Base-by-base conservation (phyloP, 2,888 invertebrate genomes). In the Trichopoda pennipes region DNA sequence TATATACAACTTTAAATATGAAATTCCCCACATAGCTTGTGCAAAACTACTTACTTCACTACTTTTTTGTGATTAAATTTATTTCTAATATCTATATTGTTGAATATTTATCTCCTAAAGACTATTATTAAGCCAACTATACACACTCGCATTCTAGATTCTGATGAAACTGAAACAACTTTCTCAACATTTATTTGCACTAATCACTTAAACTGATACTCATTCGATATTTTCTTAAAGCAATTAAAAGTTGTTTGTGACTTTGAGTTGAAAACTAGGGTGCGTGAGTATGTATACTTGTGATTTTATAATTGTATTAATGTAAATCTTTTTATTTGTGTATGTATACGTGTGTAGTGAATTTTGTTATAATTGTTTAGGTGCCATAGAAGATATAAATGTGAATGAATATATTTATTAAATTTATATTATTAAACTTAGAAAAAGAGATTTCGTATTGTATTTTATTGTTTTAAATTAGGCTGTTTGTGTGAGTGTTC, bases 161-260 rank as follows among this genome's bases (percentile, higher is more conserved):
- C 42, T 38, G 17, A 53, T 8, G 2, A 61, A 53, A 58, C 56
- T 56, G 51, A 61, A 78, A 64, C 56, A 44, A 53, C 23, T 60
- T 14, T 23, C 23, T 28, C n/a, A 49, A 58, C 53, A 66, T 72
- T 72, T 64, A 70, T 55, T 60, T 78, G 23, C 66, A 61, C 79
- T 80, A 80, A 80, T 80, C 79, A 74, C 74, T 73, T 79, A 49
- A 79, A 68, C 73, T 80, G 28, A 68, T 63, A 68, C 61, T 32
- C 19, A 49, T 56, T 49, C 19, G 51, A 66, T 72, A 77, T 73
- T 81, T 81, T 68, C 73, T 81, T 77, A 51, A 73, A 81, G 77
- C 81, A 81, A 81, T 77, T 81, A 81, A 77, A 81, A 81, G 77
- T 81, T 81, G 19, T 68, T 58, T 69, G 61, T 68, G 53, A 69